phyloP scores from a whole-genome alignment of 2,113 vertebrate genomes.

The Fregata magnificens region DNA sequence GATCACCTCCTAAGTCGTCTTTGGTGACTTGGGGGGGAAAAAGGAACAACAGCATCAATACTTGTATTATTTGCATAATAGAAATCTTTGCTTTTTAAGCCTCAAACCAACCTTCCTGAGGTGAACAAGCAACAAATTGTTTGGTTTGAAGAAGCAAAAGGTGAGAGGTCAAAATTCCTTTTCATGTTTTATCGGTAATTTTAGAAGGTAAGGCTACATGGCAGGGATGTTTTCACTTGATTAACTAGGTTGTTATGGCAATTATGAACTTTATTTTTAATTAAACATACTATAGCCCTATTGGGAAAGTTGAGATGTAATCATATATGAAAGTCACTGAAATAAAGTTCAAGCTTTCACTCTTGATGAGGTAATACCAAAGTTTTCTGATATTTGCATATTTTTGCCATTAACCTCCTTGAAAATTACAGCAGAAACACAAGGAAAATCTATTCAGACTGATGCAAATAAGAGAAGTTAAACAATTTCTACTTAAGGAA shows the following conservation, averaged over 20 bases:
- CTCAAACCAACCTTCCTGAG: not conserved
- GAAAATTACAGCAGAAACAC: not conserved
- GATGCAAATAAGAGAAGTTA: not conserved
- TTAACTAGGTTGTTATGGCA: not conserved
- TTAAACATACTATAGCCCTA: not conserved
- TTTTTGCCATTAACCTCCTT: constrained; percentile 25
- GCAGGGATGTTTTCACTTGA: not conserved
- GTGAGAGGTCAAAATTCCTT: not conserved
- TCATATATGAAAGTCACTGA: not conserved
- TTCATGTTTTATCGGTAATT: not conserved
- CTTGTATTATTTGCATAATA: not conserved
- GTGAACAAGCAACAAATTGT: not conserved
- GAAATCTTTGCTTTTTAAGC: not conserved
- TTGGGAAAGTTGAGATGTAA: not conserved
- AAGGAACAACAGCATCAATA: not conserved
- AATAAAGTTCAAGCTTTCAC: constrained; percentile 30
- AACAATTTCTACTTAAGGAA: not conserved
- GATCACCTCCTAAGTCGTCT: not conserved
- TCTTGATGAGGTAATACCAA: not conserved
- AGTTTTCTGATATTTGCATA: not conserved
- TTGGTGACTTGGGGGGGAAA: not conserved
- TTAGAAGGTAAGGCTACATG: not conserved
- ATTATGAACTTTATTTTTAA: constrained; percentile 37
- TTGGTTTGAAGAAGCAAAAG: not conserved
- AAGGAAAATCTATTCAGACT: not conserved